Evolutionary conservation across 2,113 vertebrate species (phyloP), one percentile per base, ranked within the genome.

Genomic region (Sigmodon hispidus): DNA sequence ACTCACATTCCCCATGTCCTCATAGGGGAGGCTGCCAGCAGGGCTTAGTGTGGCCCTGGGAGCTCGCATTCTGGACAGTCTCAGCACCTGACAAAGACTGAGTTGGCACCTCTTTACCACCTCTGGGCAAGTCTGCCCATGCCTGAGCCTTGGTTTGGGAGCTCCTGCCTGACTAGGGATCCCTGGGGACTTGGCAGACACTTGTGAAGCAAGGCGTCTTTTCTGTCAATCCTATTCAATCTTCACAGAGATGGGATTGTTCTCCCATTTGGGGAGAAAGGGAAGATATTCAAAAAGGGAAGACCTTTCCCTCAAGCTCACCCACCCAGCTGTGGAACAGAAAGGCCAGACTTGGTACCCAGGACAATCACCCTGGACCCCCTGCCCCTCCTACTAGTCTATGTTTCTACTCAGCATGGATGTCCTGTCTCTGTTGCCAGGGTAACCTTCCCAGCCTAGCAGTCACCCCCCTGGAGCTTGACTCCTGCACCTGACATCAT

Each of bases 401-500:
- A 17, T 17, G 69, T 79, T 0, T 0, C 94, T 70, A 45, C 63
- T 85, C 85, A 17, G 88, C 52, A 65, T 7, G 67, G 89, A 84
- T 63, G 43, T 9, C 87, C 69, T 8, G 0, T 29, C 95, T 91
- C 95, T 0, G 96, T 97, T 95, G 91, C 95, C 55, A 84, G 59
- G 96, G 94, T 69, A 95, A 97, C 96, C 89, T 91, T 80, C 81
- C 57, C 0, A 0, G 91, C 75, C 80, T 76, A n/a, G 86, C 75
- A 81, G 80, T 70, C 90, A 84, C 91, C 92, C 93, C 94, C 97
- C 97, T 91, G 88, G 89, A 97, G 91, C 0, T 59, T 87, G 94
- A 92, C 85, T 97, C 90, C 65, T 52, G 76, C 93, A 96, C 72
- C 96, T 52, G 87, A 97, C 97, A 92, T 95, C 90, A 91, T 95